These are phyloP conservation scores for Torymus auratus DNA, from an alignment of 2,888 invertebrate genomes.

Conservation along the genomic window DNA sequence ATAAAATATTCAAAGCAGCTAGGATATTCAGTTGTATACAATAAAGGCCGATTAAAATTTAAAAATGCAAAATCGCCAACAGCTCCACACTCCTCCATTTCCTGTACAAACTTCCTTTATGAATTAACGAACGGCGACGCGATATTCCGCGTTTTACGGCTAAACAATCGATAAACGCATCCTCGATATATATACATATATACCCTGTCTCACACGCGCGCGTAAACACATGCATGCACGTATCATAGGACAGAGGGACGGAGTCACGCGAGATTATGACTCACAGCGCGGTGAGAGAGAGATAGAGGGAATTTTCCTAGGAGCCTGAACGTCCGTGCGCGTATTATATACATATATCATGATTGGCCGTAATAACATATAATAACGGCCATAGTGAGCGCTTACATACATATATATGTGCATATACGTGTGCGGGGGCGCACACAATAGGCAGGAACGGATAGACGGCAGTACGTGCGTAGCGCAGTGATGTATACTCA, in stretches of 20 bases:
- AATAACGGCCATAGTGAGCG: constrained; percentile 5
- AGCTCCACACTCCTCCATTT: no score
- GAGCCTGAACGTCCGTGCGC: not conserved
- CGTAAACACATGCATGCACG: not conserved
- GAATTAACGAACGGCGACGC: no score
- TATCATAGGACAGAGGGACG: not conserved
- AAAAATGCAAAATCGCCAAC: no score
- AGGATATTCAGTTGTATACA: no score
- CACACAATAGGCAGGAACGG: no score
- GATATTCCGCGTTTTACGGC: no score
- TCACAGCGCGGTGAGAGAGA: not conserved
- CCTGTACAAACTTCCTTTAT: not conserved
- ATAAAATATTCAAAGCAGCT: no score
- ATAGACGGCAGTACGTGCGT: no score
- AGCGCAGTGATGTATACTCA: constrained; percentile 71
- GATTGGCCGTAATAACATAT: constrained; percentile 41
- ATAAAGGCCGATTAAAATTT: no score
- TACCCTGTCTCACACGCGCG: not conserved
- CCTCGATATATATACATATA: no score
- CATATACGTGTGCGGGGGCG: no score
- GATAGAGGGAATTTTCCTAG: constrained; percentile 26
- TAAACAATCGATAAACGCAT: no score
- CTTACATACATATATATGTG: not conserved
- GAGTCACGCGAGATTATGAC: constrained; percentile 36
- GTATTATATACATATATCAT: not conserved